Evolutionary conservation across 2,888 invertebrate species (phyloP).

Genomic region (Himalopsyche anomala): DNA sequence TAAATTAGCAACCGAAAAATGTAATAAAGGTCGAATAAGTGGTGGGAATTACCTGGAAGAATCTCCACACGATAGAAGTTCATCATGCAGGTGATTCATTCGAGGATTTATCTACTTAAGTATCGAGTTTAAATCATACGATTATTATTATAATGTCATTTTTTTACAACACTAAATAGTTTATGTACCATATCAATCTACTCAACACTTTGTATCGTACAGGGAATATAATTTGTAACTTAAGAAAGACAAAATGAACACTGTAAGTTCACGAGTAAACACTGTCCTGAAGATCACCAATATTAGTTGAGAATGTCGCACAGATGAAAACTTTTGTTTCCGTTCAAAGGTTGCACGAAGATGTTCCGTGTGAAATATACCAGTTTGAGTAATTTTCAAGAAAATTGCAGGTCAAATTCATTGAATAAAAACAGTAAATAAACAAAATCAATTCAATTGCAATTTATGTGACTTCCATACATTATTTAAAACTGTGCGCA

Average conservation of each 20-base stretch:
- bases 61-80: not conserved
- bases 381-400: too few relatives aligned
- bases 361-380: too few relatives aligned
- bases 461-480: too few relatives aligned
- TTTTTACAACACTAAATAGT: not conserved
- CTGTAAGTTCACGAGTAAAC: not conserved
- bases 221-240: not conserved
- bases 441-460: too few relatives aligned
- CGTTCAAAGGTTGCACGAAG: not conserved
- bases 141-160: not conserved
- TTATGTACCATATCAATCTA: not conserved
- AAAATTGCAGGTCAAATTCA: too few relatives aligned
- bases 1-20: constrained; percentile 11
- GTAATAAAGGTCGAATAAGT: not conserved
- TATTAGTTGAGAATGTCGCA: not conserved
- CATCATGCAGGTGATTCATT: not conserved
- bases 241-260: not conserved
- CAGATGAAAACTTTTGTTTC: not conserved
- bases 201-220: not conserved
- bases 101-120: not conserved
- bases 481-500: too few relatives aligned
- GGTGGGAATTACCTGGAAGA: not conserved
- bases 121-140: not conserved
- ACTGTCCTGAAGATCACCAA: not conserved
- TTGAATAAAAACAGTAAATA: too few relatives aligned